Evolutionary conservation across 1,140 invertebrate genomes (phyloP).

Genomic region (Lucilia sericata): DNA sequence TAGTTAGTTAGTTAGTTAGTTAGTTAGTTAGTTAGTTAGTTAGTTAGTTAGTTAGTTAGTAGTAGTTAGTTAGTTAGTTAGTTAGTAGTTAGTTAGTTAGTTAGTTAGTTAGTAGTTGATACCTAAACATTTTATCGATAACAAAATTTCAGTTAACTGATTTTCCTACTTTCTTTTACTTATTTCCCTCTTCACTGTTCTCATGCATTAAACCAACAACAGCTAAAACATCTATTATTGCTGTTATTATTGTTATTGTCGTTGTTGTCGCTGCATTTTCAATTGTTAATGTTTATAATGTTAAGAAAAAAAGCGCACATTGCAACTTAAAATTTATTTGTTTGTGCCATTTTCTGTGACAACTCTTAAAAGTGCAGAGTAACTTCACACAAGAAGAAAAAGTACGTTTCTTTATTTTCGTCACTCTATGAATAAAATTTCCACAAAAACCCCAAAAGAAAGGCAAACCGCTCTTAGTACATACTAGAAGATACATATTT

Average conservation of each 20-base stretch:
- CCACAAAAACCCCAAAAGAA: neutral
- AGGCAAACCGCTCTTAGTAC: too few species aligned
- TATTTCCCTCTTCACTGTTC: neutral
- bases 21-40: too few species aligned
- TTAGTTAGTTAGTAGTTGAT: too few species aligned
- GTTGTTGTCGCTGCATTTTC: neutral
- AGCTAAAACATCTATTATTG: neutral
- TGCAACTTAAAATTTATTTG: neutral
- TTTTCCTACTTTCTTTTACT: too few species aligned
- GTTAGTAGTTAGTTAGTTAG: too few species aligned
- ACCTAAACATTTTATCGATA: too few species aligned
- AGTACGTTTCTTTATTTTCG: neutral
- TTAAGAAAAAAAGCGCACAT: neutral
- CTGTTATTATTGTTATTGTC: neutral
- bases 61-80: too few species aligned
- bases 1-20: too few species aligned
- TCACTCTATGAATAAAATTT: neutral
- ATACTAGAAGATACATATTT: neutral
- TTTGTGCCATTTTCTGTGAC: constrained; percentile 5
- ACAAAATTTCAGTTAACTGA: too few species aligned
- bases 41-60: too few species aligned
- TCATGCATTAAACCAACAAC: neutral
- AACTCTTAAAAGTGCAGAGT: neutral
- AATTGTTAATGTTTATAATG: constrained; percentile 1
- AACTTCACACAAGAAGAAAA: neutral